A percentile compares a stretch with the other conserved stretches of the same genome.
Evolutionary conservation across 2,888 invertebrate genomes (phyloP).

Genomic region (Xylota sylvarum): DNA sequence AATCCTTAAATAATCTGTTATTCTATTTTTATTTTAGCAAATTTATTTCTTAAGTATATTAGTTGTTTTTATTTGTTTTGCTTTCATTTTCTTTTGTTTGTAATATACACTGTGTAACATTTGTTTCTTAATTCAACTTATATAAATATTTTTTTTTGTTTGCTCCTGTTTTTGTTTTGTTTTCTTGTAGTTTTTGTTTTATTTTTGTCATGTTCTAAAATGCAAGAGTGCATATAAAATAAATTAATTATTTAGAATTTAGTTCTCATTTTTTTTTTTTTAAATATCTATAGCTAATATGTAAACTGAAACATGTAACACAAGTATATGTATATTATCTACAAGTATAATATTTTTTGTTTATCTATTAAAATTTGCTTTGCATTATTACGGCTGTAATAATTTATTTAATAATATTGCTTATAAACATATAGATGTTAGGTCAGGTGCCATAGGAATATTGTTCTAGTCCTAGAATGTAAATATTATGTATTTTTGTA

Average conservation of each 20-base stretch:
- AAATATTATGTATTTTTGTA: conserved; percentile 35
- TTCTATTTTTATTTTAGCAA: conserved; percentile 71
- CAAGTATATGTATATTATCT: conserved; percentile 42
- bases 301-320: conserved; percentile 56
- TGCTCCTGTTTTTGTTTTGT: neutral
- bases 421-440: conserved; percentile 72
- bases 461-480: conserved; percentile 60
- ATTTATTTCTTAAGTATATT: conserved; percentile 61
- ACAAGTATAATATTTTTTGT: conserved; percentile 42
- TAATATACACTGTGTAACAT: conserved; percentile 65
- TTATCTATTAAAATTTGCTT: conserved; percentile 47
- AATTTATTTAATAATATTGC: conserved; percentile 70
- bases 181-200: conserved; percentile 16
- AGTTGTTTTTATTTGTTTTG: conserved; percentile 45
- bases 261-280: conserved; percentile 37
- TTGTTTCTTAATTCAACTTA: conserved; percentile 42
- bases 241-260: conserved; percentile 66
- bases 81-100: conserved; percentile 29
- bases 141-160: conserved; percentile 62
- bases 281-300: conserved; percentile 30
- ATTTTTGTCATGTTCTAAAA: conserved; percentile 44
- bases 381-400: conserved; percentile 60
- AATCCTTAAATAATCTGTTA: conserved; percentile 12
- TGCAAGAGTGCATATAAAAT: conserved; percentile 75
- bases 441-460: conserved; percentile 73